Conservation (phyloP, 2,797 vertebrate genomes). For the Nothura maculosa region DNA sequence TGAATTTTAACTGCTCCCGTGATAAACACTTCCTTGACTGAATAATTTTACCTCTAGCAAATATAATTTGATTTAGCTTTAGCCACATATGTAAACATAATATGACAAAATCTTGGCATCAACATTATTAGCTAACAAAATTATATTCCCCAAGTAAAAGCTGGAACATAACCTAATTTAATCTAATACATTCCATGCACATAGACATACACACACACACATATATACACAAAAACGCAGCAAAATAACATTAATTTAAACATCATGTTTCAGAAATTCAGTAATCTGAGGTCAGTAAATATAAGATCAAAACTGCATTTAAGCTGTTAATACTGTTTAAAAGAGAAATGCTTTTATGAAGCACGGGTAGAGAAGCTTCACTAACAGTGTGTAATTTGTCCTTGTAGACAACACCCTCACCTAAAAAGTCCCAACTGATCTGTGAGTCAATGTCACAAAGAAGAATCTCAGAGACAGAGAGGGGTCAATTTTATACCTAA, state of each 20-base stretch:
- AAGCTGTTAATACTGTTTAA: neutral
- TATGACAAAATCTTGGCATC: conserved; percentile 67
- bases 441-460: neutral
- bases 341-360: neutral
- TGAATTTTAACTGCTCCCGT: conserved; percentile 40
- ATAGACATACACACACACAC: conserved; percentile 52
- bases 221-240: conserved; percentile 48
- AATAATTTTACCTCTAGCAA: conserved; percentile 62
- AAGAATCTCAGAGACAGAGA: neutral
- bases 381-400: neutral
- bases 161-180: conserved; percentile 67
- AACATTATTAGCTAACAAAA: conserved; percentile 75
- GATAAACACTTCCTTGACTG: conserved; percentile 49
- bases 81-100: conserved; percentile 67
- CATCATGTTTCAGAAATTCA: conserved; percentile 61
- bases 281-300: conserved; percentile 46
- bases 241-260: conserved; percentile 73
- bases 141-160: conserved; percentile 70
- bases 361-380: neutral
- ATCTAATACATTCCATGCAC: conserved; percentile 72
- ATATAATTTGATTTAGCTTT: conserved; percentile 71
- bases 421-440: neutral
- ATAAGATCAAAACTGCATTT: conserved; percentile 13
- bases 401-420: neutral
- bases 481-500: neutral